phyloP scores from a whole-genome alignment of 2,113 vertebrate species.

The Eclectus roratus region DNA sequence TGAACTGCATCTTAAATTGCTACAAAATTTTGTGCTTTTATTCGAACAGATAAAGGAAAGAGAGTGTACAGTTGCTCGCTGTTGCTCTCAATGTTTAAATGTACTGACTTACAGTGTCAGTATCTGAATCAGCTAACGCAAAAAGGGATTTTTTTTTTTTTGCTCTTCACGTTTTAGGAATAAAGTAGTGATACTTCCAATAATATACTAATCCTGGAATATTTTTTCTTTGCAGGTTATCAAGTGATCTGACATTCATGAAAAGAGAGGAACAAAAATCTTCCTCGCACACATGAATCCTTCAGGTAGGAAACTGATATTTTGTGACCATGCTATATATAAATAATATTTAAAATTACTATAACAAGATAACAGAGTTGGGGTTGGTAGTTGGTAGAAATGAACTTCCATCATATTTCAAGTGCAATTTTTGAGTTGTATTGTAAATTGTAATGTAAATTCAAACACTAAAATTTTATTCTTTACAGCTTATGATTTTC shows the following conservation, averaged over 20 bases:
- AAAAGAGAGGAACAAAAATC: not conserved
- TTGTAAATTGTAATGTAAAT: not conserved
- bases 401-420: not conserved
- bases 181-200: not conserved
- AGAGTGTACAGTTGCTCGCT: not conserved
- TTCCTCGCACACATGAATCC: not conserved
- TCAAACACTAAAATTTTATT: not conserved
- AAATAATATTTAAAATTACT: not conserved
- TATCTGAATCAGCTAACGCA: not conserved
- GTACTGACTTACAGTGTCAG: not conserved
- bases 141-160: not conserved
- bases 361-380: not conserved
- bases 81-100: not conserved
- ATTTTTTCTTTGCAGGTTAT: not conserved
- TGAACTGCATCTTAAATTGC: not conserved
- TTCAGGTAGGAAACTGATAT: not conserved
- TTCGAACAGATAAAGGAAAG: not conserved
- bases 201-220: not conserved
- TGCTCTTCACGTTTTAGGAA: not conserved
- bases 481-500: not conserved
- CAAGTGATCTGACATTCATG: not conserved
- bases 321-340: not conserved
- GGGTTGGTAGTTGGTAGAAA: not conserved
- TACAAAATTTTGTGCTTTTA: not conserved
- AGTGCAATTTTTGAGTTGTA: not conserved